phyloP scores from a whole-genome alignment of 2,797 vertebrate species.

The Micropoecilia bifurca region DNA sequence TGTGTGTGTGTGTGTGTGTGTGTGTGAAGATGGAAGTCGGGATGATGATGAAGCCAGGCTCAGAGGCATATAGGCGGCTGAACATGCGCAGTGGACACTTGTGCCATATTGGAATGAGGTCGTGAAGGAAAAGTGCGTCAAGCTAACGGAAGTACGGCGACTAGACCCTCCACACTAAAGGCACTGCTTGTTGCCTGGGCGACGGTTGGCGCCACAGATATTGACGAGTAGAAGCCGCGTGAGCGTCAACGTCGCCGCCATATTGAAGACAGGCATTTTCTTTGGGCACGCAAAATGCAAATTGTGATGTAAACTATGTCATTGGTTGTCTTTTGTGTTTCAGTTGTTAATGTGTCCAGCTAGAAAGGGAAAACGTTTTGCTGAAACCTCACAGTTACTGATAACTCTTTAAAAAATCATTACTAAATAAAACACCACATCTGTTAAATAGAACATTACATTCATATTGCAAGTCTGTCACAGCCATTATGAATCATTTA shows the following conservation, averaged over 20 bases:
- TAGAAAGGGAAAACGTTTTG: not conserved
- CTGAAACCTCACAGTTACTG: not conserved
- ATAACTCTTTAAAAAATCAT: not conserved
- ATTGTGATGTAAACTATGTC: not conserved
- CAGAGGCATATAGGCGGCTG: conserved; percentile 79
- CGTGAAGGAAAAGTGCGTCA: conserved; percentile 78
- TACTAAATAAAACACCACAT: not conserved
- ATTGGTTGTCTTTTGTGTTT: not conserved
- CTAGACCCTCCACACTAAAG: conserved; percentile 11
- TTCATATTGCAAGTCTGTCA: not conserved
- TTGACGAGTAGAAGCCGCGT: not conserved
- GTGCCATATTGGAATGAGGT: conserved; percentile 98
- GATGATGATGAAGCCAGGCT: conserved; percentile 79
- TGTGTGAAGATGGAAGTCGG: conserved; percentile 79
- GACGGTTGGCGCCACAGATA: not conserved
- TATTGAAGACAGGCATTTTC: not conserved
- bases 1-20: conserved; percentile 69
- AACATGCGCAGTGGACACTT: conserved; percentile 84
- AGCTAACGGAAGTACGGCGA: conserved; percentile 49
- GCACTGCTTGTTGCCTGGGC: not conserved
- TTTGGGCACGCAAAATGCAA: not conserved
- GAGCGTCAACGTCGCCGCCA: not conserved
- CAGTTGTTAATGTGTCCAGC: not conserved
- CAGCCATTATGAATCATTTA: not conserved
- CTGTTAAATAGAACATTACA: not conserved